Evolutionary conservation across 2,113 vertebrate species (phyloP), one percentile per base, ranked within the genome.

Genomic region (Xiphias gladius): DNA sequence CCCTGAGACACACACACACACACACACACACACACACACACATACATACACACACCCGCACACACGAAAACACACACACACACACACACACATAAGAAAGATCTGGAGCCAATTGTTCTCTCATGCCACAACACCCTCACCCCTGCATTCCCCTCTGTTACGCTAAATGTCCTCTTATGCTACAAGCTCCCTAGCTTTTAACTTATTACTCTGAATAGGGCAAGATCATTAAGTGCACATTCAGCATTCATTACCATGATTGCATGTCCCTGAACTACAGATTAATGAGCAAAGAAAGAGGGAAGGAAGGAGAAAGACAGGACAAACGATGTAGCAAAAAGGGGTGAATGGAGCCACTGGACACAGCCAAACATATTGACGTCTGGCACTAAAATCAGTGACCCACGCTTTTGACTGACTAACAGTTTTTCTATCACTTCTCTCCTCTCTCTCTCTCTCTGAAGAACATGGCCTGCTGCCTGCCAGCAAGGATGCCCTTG

Each of bases 41-140:
- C 54, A 12, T 63, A 64, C 54, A 65, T n/a, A 74, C 61, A 58
- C 66, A 9, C 67, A 76, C 54, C 35, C 39, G 50, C 54, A 52
- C 66, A 68, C 59, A 35, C 32, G 6, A 37, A 48, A 26, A 59
- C 54, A 52, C 57, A 59, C 59, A 32, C 30, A n/a, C 35, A 52
- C 54, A 12, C 67, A 64, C 54, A 65, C 26, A 74, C 61, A 58
- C 66, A 9, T 6, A 77, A 26, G 54, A 63, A 65, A 74, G 55
- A 73, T 87, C 88, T 86, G 76, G 72, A 88, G 84, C 79, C 75
- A 81, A 61, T 80, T 83, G 82, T 80, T 82, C 66, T 77, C 68
- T 85, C 81, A 39, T 85, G 88, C 83, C 74, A 79, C 37, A 55
- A 32, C 75, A 79, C 50, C 26, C 73, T 82, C 58, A 62, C 73